Conservation (phyloP, 1,140 invertebrate genomes). For the Drosophila insularis region DNA sequence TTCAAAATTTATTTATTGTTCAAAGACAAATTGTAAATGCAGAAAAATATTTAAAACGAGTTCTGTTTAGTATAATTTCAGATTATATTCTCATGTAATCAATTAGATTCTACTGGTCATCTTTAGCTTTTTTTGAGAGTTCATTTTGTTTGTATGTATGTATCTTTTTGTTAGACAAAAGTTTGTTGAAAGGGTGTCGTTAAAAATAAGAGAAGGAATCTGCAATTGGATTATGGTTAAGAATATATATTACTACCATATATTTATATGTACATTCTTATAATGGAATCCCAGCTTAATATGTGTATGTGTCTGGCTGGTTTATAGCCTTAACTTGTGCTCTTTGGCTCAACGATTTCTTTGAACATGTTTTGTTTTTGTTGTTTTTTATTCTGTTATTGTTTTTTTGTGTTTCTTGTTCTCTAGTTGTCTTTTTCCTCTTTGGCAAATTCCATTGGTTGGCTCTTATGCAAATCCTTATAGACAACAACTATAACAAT, state of each 20-base stretch:
- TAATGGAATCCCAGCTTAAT: neutral
- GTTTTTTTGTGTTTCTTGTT: constrained; percentile 12
- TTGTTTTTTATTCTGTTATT: constrained; percentile 1
- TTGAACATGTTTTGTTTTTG: too few species aligned
- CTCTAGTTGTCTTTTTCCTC: neutral
- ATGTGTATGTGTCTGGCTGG: neutral
- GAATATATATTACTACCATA: neutral
- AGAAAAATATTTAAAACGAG: too few species aligned
- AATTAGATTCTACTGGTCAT: too few species aligned
- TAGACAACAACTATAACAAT: constrained; percentile 18
- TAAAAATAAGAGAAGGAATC: too few species aligned
- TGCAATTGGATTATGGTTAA: neutral
- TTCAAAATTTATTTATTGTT: too few species aligned
- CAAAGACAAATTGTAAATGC: too few species aligned
- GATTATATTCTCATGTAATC: too few species aligned
- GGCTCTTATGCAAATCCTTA: constrained; percentile 25
- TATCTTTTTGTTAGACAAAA: too few species aligned
- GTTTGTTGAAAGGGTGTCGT: too few species aligned
- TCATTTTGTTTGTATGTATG: too few species aligned
- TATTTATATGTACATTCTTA: neutral
- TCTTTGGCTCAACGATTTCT: constrained; percentile 10
- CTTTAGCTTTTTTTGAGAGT: too few species aligned
- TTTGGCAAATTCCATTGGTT: constrained; percentile 19
- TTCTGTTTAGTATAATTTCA: too few species aligned
- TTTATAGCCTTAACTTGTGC: constrained; percentile 5